A percentile compares a stretch with the other conserved stretches of the same genome.
Evolutionary conservation across 2,113 vertebrate species (phyloP).

Genomic region (Actinemys pallida): DNA sequence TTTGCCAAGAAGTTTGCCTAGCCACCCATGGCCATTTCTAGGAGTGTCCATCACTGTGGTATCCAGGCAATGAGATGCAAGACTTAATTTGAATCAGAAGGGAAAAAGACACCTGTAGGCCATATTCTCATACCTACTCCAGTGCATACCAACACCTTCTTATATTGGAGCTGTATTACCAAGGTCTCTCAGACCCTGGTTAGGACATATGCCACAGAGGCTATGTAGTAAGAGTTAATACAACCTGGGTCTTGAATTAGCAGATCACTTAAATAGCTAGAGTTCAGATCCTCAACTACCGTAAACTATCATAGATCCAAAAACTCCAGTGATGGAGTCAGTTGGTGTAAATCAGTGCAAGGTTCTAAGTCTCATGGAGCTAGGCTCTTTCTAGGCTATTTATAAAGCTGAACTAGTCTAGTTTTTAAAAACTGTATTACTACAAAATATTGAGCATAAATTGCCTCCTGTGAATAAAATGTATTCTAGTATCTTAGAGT

Average conservation of each 20-base stretch:
- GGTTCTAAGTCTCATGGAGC: not conserved
- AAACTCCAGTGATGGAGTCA: not conserved
- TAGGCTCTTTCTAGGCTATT: accelerated
- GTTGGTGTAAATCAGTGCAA: not conserved
- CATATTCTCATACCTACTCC: too few species aligned
- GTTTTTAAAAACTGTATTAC: not conserved
- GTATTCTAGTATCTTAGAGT: not conserved
- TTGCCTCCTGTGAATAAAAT: not conserved
- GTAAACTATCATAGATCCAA: not conserved
- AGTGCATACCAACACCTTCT: not conserved
- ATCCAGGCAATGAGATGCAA: too few species aligned
- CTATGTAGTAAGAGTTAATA: not conserved
- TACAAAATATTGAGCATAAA: not conserved
- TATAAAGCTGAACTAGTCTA: not conserved
- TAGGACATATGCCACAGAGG: not conserved
- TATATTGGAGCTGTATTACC: not conserved
- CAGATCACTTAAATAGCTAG: not conserved
- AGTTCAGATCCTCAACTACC: not conserved
- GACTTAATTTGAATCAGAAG: too few species aligned
- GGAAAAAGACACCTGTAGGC: too few species aligned
- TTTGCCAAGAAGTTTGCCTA: too few species aligned
- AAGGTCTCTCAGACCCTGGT: not conserved
- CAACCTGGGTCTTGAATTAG: too few species aligned
- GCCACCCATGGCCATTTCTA: too few species aligned
- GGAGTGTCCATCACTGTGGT: too few species aligned